Base-by-base conservation (phyloP, 2,888 invertebrate species). In the Altica lythri region DNA sequence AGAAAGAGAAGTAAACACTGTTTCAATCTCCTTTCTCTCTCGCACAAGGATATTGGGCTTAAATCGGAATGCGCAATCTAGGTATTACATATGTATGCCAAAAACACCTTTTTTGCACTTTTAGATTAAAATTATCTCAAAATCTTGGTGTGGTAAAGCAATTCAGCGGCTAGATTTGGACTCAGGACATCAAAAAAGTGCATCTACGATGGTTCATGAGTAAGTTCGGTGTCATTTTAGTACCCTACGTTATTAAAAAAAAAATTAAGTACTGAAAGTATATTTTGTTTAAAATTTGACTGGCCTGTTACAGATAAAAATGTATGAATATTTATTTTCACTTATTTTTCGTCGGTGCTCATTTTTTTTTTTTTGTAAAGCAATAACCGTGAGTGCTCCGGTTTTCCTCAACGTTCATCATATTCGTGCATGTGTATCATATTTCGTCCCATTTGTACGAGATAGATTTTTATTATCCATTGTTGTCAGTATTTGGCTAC, bases 381-480 rank as follows among this genome's bases (percentile, higher is more conserved):
- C 40, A 43, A 43, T 43, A 43, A 43, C 27, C 30, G 10, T 43
- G 30, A 43, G 43, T 43, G 43, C 43, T 43, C n/a, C 14, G 16
- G 43, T 9, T 43, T 43, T 43, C 29, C 43, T 43, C 30, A 17
- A 43, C 43, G 43, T 27, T 40, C 40, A 40, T 40, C 40, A 22
- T 40, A 9, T 22, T 25, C 8, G 2, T 34, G 16, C 16, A 8
- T 22, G 10, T 10, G 29, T 38, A 18, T 22, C 10, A 22, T 13
- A 14, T 40, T 40, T 40, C 40, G 22, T 25, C 22, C 40, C 22
- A 40, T 40, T 40, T 40, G 12, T 13, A 40, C n/a, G n/a, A n/a
- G 12, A 40, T 40, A 9, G 40, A 40, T 40, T 22, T 25, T 40
- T 40, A 22, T 22, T 40, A 13, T 2, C 13, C 25, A 9, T 40